phyloP scores from a whole-genome alignment of 53 echinoderm and acorn worm genomes.

The Henricia sp. region DNA sequence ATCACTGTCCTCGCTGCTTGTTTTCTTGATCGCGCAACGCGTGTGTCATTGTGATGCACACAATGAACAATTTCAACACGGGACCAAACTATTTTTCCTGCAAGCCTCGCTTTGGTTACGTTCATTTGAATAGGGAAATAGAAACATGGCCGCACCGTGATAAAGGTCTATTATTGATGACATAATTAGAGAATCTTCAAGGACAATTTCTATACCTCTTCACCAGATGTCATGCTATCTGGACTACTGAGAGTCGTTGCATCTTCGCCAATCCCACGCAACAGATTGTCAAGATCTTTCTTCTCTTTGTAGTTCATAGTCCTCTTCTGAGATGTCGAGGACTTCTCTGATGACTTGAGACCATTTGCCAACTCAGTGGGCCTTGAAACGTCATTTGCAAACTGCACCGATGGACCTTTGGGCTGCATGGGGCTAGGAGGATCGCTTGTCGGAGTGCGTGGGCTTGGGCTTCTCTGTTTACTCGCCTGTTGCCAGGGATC shows the following conservation, averaged over 20 bases:
- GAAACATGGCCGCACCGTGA: no score
- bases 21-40: no score
- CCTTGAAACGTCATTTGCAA: not conserved
- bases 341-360: slow-evolving; percentile 25
- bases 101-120: no score
- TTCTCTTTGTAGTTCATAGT: slow-evolving; percentile 81
- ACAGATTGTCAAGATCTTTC: slow-evolving; percentile 80
- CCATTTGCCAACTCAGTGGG: slow-evolving; percentile 49
- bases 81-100: no score
- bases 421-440: slow-evolving; percentile 51
- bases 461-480: slow-evolving; percentile 13
- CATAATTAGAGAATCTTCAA: no score
- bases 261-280: slow-evolving; percentile 66
- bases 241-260: slow-evolving; percentile 4
- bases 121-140: no score
- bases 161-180: no score
- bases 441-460: slow-evolving; percentile 47
- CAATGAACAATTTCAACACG: no score
- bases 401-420: not conserved
- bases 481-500: slow-evolving; percentile 46
- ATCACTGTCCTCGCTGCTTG: no score
- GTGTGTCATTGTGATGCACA: no score
- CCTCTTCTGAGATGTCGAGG: slow-evolving; percentile 25
- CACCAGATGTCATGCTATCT: slow-evolving; percentile 7
- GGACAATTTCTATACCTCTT: slow-evolving; percentile 16